Evolutionary conservation across 1,140 invertebrate genomes (phyloP).

Genomic region (Drosophila sproati): DNA sequence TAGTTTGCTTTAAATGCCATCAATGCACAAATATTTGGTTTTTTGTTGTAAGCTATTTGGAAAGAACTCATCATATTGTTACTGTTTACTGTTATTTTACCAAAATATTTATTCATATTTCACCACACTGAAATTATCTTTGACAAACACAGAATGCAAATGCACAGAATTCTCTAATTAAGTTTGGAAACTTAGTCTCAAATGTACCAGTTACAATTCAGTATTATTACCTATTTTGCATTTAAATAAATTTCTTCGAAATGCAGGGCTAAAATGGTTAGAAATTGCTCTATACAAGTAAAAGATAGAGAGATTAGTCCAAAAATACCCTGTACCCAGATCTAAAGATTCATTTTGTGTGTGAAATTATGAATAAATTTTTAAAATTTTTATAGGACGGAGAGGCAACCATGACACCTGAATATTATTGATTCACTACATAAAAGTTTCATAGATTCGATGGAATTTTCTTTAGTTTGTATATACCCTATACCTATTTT

Average conservation of each 20-base stretch:
- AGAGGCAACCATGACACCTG: too few relatives aligned
- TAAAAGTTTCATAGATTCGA: too few relatives aligned
- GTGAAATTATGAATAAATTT: too few relatives aligned
- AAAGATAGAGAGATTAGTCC: not conserved
- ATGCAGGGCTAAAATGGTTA: constrained; percentile 17
- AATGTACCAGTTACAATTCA: not conserved
- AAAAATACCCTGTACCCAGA: not conserved
- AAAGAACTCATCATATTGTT: too few relatives aligned
- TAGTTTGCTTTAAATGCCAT: too few relatives aligned
- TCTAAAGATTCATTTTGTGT: not conserved
- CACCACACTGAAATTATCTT: not conserved
- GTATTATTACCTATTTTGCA: constrained; percentile 37
- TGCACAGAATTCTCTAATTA: not conserved
- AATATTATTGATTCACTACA: too few relatives aligned
- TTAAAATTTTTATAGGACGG: too few relatives aligned
- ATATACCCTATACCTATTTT: not conserved
- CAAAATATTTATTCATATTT: not conserved
- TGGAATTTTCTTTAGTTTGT: not conserved
- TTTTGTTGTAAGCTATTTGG: too few relatives aligned
- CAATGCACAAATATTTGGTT: too few relatives aligned
- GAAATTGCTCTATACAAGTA: not conserved
- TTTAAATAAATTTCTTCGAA: constrained; percentile 59
- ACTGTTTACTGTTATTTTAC: too few relatives aligned
- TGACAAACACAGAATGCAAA: constrained; percentile 1
- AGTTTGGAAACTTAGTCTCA: not conserved